Conservation (phyloP, 35 echinoderm and acorn worm genomes). For the Apostichopus californicus region DNA sequence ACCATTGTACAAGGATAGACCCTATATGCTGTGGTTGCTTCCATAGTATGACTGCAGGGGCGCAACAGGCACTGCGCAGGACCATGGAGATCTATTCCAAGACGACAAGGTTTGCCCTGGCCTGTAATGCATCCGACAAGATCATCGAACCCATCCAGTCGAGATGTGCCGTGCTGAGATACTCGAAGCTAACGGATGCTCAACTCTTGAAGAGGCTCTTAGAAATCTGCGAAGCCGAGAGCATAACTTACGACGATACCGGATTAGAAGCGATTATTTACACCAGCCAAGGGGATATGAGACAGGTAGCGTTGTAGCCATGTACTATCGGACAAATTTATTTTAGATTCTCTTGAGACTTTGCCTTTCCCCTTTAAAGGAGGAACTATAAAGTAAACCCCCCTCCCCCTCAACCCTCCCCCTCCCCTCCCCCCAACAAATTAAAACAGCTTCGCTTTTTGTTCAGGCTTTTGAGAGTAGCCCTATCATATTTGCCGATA, state of each 20-base stretch:
- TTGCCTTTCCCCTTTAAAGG: no score
- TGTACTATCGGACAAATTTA: neutral
- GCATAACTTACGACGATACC: slow-evolving; percentile 72
- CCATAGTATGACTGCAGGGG: slow-evolving; percentile 88
- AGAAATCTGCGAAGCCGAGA: slow-evolving; percentile 80
- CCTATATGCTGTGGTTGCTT: neutral
- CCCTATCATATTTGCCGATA: no score
- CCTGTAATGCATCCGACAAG: slow-evolving; percentile 95
- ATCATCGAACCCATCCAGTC: slow-evolving; percentile 99
- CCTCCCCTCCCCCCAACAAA: no score
- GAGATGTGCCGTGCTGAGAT: slow-evolving; percentile 86
- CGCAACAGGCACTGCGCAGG: slow-evolving; percentile 87
- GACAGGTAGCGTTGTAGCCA: slow-evolving; percentile 64
- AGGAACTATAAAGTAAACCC: no score
- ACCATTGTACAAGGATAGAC: no score
- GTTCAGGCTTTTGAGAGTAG: no score
- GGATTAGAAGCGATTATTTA: slow-evolving; percentile 97
- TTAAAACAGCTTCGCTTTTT: no score
- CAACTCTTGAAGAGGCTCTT: slow-evolving; percentile 82
- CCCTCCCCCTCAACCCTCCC: no score
- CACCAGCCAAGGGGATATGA: slow-evolving; percentile 97
- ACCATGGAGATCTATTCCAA: slow-evolving; percentile 99
- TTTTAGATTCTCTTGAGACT: neutral
- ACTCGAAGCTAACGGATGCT: slow-evolving; percentile 83
- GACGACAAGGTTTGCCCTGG: slow-evolving; percentile 93